Evolutionary conservation across 2,888 invertebrate species (phyloP).

Genomic region (Osedax frankpressi): DNA sequence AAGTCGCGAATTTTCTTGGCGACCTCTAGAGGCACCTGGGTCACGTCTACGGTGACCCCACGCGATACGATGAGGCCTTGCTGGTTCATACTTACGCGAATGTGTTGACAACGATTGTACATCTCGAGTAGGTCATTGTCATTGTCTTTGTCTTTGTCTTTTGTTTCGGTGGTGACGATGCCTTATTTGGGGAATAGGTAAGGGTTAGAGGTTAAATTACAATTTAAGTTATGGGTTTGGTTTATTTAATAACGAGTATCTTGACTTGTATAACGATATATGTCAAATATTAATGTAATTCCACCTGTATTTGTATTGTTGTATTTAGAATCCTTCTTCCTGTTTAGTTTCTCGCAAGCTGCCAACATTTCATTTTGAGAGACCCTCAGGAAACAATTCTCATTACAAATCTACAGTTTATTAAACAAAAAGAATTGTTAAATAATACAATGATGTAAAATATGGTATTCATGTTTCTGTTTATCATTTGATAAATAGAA

Average conservation of each 20-base stretch:
- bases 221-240: neutral
- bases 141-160: neutral
- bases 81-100: neutral
- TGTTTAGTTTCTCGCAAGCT: neutral
- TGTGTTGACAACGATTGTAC: neutral
- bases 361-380: neutral
- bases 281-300: too few relatives aligned
- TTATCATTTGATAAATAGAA: too few relatives aligned
- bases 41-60: slow-evolving; percentile 34
- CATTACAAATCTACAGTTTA: neutral
- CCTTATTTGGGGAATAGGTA: neutral
- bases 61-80: slow-evolving; percentile 23
- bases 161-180: neutral
- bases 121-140: neutral
- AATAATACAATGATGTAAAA: too few relatives aligned
- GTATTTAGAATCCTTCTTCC: neutral
- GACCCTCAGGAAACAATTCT: neutral
- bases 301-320: neutral
- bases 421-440: too few relatives aligned
- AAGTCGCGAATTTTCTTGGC: slow-evolving; percentile 51
- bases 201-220: neutral
- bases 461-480: too few relatives aligned
- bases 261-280: neutral
- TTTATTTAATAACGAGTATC: neutral
- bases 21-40: slow-evolving; percentile 49